Conservation (phyloP, 64 coral and sea anemone species). For the Porites australiensis region DNA sequence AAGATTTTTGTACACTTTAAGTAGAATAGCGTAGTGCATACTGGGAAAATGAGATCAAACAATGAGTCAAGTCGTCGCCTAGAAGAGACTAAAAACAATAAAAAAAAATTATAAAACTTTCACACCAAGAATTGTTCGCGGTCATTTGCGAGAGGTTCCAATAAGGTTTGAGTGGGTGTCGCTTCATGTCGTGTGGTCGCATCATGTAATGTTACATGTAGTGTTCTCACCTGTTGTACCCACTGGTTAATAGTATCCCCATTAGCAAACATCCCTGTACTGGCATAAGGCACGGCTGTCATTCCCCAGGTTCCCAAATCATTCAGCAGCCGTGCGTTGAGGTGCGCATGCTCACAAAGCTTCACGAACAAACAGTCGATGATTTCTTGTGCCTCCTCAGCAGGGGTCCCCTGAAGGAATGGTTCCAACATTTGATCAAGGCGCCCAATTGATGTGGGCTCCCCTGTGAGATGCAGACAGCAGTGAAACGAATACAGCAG, state of each 20-base stretch:
- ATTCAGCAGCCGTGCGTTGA: slow-evolving; percentile 63
- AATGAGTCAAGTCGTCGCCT: no score
- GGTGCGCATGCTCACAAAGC: slow-evolving; percentile 80
- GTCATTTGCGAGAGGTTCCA: no score
- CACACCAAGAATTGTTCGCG: no score
- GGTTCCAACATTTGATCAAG: slow-evolving; percentile 79
- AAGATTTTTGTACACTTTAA: no score
- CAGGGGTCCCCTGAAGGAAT: slow-evolving; percentile 20
- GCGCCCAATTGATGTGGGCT: slow-evolving; percentile 75
- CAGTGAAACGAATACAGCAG: slow-evolving; percentile 80
- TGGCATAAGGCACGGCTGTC: slow-evolving; percentile 67
- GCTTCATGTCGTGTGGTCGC: no score
- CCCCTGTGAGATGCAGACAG: slow-evolving; percentile 82
- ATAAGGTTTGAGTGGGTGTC: no score
- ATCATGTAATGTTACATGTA: not conserved
- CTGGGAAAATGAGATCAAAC: no score
- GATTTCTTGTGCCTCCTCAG: slow-evolving; percentile 82
- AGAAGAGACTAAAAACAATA: no score
- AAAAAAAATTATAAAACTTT: no score
- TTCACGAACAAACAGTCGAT: slow-evolving; percentile 93
- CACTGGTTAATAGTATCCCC: slow-evolving; percentile 89
- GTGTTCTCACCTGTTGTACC: slow-evolving; percentile 79
- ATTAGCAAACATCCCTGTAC: slow-evolving; percentile 79
- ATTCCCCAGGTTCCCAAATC: slow-evolving; percentile 67
- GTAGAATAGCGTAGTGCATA: no score